Evolutionary conservation across 2,113 vertebrate species (phyloP), one percentile per base, ranked within the genome.

Genomic region (Oxyura jamaicensis): DNA sequence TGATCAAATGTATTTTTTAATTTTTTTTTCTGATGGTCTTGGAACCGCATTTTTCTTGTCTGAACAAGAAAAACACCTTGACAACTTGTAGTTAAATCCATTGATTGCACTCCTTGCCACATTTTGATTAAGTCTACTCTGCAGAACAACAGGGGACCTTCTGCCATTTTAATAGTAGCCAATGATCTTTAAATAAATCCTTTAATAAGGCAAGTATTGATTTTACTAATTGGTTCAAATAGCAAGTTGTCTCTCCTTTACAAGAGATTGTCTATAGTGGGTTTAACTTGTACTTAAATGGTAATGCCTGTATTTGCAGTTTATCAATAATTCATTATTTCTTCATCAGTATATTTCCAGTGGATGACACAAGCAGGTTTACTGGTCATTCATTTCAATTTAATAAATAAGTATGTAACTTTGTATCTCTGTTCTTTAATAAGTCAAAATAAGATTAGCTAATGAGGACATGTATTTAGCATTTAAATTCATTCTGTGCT

Each of bases 401-500:
- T 73, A 88, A 69, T 39, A 88, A 82, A 35, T 72, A 72, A 85
- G 7, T 48, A 42, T 86, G 11, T 56, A 81, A 81, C 21, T 74
- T 94, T 81, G 41, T 80, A 66, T 86, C 41, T 91, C 75, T 90
- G 17, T 91, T 93, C 35, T 77, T 68, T 78, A 91, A 87, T 91
- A 60, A 63, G 13, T 84, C 44, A 80, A 90, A 94, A 89, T 88
- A 13, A 69, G 95, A 86, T 93, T 84, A 95, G 18, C 33, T 92
- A 78, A 53, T 1, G 10, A 86, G 41, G 26, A 68, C 39, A 52
- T 83, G 10, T 65, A 46, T 23, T 39, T 31, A 80, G 22, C 10
- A 75, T 86, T 88, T 93, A 71, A 85, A 93, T 95, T 87, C 7
- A 73, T 92, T 93, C 78, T 66, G 7, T 66, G 63, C n/a, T 83